Conservation (phyloP, 2,797 vertebrate species). For the Gambusia yucatana region DNA sequence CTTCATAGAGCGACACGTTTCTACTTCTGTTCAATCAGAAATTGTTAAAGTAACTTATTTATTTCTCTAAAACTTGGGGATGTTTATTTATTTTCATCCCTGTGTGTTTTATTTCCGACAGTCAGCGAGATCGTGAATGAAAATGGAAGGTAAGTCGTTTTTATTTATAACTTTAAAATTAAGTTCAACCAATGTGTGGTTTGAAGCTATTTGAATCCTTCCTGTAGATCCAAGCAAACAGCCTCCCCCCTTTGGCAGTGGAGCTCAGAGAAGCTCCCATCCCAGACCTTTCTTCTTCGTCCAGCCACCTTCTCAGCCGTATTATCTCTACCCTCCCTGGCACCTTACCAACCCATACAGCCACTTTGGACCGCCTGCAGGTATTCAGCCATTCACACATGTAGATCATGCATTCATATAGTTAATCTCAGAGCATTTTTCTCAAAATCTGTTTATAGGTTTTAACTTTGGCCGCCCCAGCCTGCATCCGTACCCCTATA, state of each 20-base stretch:
- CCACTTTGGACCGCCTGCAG: conserved; percentile 74
- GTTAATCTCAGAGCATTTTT: background rate
- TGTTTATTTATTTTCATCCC: conserved; percentile 31
- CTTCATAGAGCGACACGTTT: background rate
- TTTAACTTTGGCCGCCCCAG: conserved; percentile 76
- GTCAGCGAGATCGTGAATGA: conserved; percentile 35
- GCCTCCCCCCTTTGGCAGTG: conserved; percentile 59
- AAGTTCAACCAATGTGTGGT: background rate
- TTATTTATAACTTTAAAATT: background rate
- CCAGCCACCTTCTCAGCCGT: conserved; percentile 81
- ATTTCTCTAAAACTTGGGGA: conserved; percentile 18
- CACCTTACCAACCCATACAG: conserved; percentile 76
- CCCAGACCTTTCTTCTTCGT: conserved; percentile 83
- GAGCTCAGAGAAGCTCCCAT: conserved; percentile 67
- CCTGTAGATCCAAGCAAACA: conserved; percentile 63
- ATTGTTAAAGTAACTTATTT: conserved; percentile 3
- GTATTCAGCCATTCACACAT: conserved; percentile 40
- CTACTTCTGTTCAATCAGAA: conserved; percentile 28
- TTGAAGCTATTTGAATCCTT: background rate
- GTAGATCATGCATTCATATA: accelerated
- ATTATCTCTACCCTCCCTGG: conserved; percentile 77
- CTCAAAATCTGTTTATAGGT: conserved; percentile 48
- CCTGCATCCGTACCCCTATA: conserved; percentile 76
- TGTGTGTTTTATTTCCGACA: conserved; percentile 56
- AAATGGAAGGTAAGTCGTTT: conserved; percentile 75